Base-by-base conservation (phyloP, 2,797 vertebrate genomes). In the Alectoris magna region DNA sequence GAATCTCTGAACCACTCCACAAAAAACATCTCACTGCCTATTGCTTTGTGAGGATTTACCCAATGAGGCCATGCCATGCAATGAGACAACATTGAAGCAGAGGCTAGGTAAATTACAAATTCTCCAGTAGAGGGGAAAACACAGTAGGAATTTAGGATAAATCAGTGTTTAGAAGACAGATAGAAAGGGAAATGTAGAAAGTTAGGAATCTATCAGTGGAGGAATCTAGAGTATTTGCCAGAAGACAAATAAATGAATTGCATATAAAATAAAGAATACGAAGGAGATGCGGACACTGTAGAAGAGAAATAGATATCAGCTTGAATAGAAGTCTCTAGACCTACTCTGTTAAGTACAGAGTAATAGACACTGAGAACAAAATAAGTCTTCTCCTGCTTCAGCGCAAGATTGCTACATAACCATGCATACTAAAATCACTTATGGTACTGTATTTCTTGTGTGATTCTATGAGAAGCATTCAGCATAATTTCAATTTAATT, bases 401-500 rank as follows among this genome's bases (percentile, higher is more conserved):
- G 16, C 64, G 48, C 18, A 63, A 88, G 22, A 14, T 87, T 63
- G 19, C 38, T 66, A 62, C 38, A 53, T 72, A 89, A 66, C 72
- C 21, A 38, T 39, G 29, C 34, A 53, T 72, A 64, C 22, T 84
- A 87, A 66, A 60, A 66, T 92, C 0, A 69, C 55, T 91, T 94
- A 63, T 0, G 0, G 31, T 60, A 27, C 58, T 26, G 3, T 84
- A 29, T 77, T 91, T 92, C 73, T 88, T 85, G 24, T 76, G 51
- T 38, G 36, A 78, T 91, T 92, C 94, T 36, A 46, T 49, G 15
- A 86, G 55, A 75, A 85, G 34, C 46, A 26, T 84, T 92, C 67
- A 38, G 27, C 36, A 39, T 67, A 24, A 55, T 94, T 95, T 94
- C 80, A 93, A 66, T 58, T 58, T 49, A 84, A 91, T 68, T 68